phyloP scores from a whole-genome alignment of 2,888 invertebrate genomes.

The Cryptophagus acutangulus region DNA sequence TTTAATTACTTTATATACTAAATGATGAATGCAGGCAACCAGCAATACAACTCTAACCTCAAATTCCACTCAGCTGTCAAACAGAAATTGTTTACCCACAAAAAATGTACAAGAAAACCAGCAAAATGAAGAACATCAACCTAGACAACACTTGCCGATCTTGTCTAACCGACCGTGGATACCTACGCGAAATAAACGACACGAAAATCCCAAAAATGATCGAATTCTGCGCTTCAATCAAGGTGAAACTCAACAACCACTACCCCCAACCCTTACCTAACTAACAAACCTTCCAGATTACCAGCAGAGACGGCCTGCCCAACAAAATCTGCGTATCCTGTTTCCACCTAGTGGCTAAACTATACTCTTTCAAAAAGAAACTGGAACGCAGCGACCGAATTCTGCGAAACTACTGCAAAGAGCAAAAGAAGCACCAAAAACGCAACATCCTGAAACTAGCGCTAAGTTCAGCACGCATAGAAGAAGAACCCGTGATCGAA shows the following conservation, averaged over 20 bases:
- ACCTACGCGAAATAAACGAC: slow-evolving; percentile 36
- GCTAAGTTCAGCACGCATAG: slow-evolving; percentile 36
- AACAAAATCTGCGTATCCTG: slow-evolving; percentile 45
- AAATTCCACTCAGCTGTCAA: no score
- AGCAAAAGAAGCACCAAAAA: slow-evolving; percentile 21
- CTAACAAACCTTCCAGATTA: slow-evolving; percentile 34
- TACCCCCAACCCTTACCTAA: background rate
- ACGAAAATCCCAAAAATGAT: slow-evolving; percentile 42
- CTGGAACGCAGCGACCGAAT: slow-evolving; percentile 43
- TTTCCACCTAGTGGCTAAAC: slow-evolving; percentile 44
- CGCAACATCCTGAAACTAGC: slow-evolving; percentile 37
- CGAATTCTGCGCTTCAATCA: slow-evolving; percentile 37
- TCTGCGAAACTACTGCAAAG: slow-evolving; percentile 35
- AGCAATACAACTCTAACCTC: no score
- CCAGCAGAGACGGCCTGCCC: slow-evolving; percentile 44
- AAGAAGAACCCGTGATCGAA: slow-evolving; percentile 18
- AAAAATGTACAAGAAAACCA: slow-evolving; percentile 19
- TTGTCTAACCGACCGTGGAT: slow-evolving; percentile 37
- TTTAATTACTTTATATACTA: no score
- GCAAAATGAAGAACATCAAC: slow-evolving; percentile 25
- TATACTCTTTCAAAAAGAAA: slow-evolving; percentile 45
- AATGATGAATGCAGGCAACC: no score
- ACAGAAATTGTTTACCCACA: no score
- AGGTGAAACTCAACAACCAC: slow-evolving; percentile 29
- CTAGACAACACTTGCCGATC: slow-evolving; percentile 39